These are phyloP conservation scores for Ridgeia piscesae DNA, from an alignment of 1,140 invertebrate genomes.

Conservation along the genomic window DNA sequence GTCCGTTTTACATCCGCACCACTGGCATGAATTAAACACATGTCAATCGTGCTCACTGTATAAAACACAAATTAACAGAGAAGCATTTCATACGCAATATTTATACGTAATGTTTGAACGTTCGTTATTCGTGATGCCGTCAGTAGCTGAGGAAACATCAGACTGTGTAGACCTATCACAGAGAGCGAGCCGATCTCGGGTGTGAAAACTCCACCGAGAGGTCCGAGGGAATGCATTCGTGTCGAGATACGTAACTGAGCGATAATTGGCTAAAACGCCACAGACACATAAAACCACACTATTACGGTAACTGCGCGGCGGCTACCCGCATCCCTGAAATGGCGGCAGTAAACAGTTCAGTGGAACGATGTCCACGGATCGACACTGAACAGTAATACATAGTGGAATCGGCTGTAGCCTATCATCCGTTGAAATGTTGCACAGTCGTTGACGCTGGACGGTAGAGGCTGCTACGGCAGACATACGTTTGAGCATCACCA, in stretches of 20 bases:
- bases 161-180: not conserved
- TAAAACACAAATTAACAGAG: not conserved
- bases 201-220: not conserved
- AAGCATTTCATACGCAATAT: not conserved
- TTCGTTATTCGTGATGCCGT: not conserved
- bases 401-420: not conserved
- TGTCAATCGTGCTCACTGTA: not conserved
- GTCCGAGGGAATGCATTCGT: not conserved
- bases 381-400: not conserved
- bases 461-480: not conserved
- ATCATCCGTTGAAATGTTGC: not conserved
- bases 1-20: not conserved
- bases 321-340: not conserved
- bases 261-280: not conserved
- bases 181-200: not conserved
- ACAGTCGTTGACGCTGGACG: not conserved
- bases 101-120: not conserved
- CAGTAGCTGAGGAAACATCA: not conserved
- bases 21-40: not conserved
- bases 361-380: not conserved
- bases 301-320: not conserved
- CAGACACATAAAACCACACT: not conserved
- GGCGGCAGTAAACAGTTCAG: not conserved
- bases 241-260: not conserved
- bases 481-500: not conserved